Evolutionary conservation across 2,113 vertebrate genomes (phyloP), one percentile per base, ranked within the genome.

Genomic region (Origma solitaria): DNA sequence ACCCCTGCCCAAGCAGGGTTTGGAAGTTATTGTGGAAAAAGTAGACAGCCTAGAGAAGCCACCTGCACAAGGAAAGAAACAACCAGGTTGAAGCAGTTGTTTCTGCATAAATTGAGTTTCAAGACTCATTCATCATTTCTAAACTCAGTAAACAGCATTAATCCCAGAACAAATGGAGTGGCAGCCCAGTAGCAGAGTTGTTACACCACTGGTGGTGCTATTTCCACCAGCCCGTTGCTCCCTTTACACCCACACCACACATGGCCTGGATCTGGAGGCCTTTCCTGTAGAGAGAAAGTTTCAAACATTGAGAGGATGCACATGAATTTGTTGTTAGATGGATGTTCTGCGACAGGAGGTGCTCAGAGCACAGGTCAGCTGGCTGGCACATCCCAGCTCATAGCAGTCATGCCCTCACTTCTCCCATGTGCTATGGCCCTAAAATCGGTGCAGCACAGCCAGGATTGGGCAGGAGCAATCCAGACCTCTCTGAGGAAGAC

Each of bases 241-340:
- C 28, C 33, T 69, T 58, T 37, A 45, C 31, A 47, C 18, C n/a
- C 20, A 2, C 0, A 1, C 19, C 49, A n/a, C 14, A 31, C 22
- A 4, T 3, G 8, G 22, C 37, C n/a, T 51, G 57, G 53, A 24
- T 60, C 37, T 72, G 37, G 37, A 42, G 40, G 25, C 33, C 50
- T 73, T 69, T 50, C 19, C 77, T n/a, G 2, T 0, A 20, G 7
- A 44, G 38, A 3, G 35, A 17, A n/a, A 11, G 35, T 62, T 88
- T 76, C 50, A 54, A 27, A n/a, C 2, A 0, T 1, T 28, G 40
- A 85, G 54, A 54, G 58, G n/a, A 54, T 50, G 50, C 1, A 0
- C 27, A 16, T 27, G 24, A 31, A 11, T 72, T 44, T 81, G 57
- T 35, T 10, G 3, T 53, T 22, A 20, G 49, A 9, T 24, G 25